Evolutionary conservation across 2,113 vertebrate genomes (phyloP).

Genomic region (Neogale vison): DNA sequence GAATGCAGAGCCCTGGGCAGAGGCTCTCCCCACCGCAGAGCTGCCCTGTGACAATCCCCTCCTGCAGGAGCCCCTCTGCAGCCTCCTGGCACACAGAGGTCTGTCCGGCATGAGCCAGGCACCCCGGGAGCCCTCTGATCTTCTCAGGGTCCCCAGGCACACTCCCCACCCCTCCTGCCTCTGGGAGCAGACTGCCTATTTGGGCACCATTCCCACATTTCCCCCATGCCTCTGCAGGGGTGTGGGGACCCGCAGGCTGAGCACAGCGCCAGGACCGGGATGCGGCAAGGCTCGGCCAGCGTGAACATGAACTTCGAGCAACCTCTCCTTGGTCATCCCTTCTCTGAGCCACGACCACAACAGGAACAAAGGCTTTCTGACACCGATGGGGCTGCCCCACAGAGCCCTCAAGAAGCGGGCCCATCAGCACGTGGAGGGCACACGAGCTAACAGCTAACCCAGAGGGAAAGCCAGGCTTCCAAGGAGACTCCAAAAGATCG

Average conservation of each 20-base stretch:
- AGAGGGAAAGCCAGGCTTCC: background rate
- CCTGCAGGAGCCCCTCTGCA: background rate
- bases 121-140: background rate
- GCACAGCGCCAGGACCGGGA: rapidly evolving
- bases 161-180: background rate
- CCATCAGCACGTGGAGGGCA: no score
- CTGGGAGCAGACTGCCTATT: background rate
- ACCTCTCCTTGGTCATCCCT: background rate
- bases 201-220: no score
- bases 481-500: background rate
- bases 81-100: background rate
- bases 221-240: background rate
- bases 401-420: background rate
- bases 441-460: background rate
- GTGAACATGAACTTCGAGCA: rapidly evolving
- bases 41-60: background rate
- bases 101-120: background rate
- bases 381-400: background rate
- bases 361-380: background rate
- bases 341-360: background rate
- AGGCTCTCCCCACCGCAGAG: background rate
- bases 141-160: background rate
- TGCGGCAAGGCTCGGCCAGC: rapidly evolving
- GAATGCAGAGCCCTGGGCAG: background rate
- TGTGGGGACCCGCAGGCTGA: background rate